These are phyloP conservation scores for Naja naja DNA, from an alignment of 2,113 vertebrate species.

Conservation along the genomic window DNA sequence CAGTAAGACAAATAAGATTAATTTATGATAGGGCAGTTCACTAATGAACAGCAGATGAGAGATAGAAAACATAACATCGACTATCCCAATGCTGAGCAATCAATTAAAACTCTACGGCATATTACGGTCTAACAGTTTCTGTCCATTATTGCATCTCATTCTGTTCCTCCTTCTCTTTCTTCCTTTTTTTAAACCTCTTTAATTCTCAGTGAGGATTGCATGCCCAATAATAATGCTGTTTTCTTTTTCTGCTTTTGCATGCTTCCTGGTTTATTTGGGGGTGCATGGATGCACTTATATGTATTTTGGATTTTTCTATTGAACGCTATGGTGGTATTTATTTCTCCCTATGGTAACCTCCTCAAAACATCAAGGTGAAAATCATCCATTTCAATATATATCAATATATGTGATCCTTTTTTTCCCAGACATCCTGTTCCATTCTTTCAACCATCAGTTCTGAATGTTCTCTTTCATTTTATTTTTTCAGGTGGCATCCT, in stretches of 20 bases:
- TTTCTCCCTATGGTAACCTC: not conserved
- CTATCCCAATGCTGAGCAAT: not conserved
- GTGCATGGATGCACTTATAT: too few relatives aligned
- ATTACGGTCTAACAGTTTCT: not conserved
- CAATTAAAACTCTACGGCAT: not conserved
- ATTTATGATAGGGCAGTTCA: not conserved
- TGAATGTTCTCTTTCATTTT: not conserved
- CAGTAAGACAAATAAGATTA: not conserved
- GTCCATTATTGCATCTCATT: not conserved
- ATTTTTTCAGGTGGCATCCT: not conserved
- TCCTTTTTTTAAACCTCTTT: not conserved
- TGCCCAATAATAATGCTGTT: not conserved
- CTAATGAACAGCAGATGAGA: not conserved
- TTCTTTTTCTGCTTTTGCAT: not conserved
- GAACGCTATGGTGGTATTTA: not conserved
- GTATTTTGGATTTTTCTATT: not conserved
- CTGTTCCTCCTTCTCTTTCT: not conserved
- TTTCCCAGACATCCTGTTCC: not conserved
- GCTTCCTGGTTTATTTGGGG: not conserved
- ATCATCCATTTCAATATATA: not conserved
- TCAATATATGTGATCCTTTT: not conserved
- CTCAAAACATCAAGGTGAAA: not conserved
- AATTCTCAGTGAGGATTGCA: not conserved
- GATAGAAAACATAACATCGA: not conserved
- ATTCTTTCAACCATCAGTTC: not conserved